Percentiles rank a stretch among this genome's conserved stretches.
These are phyloP conservation scores for Atethmia centrago DNA, from an alignment of 2,888 invertebrate genomes.

Conservation along the genomic window DNA sequence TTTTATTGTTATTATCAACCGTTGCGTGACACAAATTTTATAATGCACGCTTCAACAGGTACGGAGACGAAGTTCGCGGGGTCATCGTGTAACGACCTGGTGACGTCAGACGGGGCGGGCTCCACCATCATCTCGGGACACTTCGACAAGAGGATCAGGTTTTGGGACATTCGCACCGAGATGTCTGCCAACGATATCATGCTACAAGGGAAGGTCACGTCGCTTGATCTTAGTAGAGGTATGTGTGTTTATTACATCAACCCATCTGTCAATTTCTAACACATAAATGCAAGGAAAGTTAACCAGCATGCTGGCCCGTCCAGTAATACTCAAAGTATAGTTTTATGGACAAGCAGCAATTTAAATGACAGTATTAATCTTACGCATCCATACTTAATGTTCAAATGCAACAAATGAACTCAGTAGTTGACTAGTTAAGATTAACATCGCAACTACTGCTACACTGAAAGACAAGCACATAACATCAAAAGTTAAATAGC, in stretches of 20 bases:
- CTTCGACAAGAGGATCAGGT: slow-evolving; percentile 98
- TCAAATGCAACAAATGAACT: slow-evolving; percentile 46
- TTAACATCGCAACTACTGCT: slow-evolving; percentile 63
- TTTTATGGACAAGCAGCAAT: slow-evolving; percentile 27
- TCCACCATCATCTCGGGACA: slow-evolving; percentile 99
- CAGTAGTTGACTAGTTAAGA: slow-evolving; percentile 54
- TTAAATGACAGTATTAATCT: slow-evolving; percentile 33
- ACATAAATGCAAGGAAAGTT: not conserved
- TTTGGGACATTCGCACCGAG: slow-evolving; percentile 98
- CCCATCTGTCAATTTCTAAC: slow-evolving; percentile 15
- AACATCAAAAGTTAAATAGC: slow-evolving; percentile 61
- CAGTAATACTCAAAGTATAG: slow-evolving; percentile 34
- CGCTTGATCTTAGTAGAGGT: slow-evolving; percentile 98
- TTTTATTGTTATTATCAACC: slow-evolving; percentile 58
- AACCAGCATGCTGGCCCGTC: not conserved
- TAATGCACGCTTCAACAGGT: slow-evolving; percentile 87
- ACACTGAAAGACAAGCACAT: slow-evolving; percentile 49
- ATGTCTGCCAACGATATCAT: slow-evolving; percentile 96
- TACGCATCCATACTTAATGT: slow-evolving; percentile 48
- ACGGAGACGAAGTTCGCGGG: slow-evolving; percentile 98
- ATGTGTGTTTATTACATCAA: slow-evolving; percentile 61
- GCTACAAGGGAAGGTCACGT: slow-evolving; percentile 98
- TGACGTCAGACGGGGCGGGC: slow-evolving; percentile 96
- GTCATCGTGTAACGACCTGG: slow-evolving; percentile 99
- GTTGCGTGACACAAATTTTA: slow-evolving; percentile 56